A percentile compares a stretch with the other conserved stretches of the same genome.
phyloP scores from a whole-genome alignment of 2,113 vertebrate genomes.

The Phyllostomus discolor region DNA sequence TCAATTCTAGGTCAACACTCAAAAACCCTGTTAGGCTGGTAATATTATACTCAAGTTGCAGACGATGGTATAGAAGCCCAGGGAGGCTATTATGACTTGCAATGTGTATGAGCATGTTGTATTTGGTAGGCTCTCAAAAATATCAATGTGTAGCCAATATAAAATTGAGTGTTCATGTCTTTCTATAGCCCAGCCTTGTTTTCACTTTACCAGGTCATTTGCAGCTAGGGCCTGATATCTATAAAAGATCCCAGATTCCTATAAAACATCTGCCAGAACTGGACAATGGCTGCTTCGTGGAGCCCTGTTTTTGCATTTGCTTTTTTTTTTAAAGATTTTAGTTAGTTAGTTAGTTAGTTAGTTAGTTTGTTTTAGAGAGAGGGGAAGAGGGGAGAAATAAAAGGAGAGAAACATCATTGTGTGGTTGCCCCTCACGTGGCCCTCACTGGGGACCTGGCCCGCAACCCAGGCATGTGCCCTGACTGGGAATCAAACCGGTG shows the following conservation, averaged over 20 bases:
- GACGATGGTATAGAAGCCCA: background rate
- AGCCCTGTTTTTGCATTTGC: background rate
- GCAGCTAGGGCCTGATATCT: background rate
- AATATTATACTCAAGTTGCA: slow-evolving; percentile 27
- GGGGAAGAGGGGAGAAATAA: too few relatives aligned
- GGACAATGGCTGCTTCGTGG: background rate
- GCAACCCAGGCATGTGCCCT: too few relatives aligned
- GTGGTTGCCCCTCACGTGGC: too few relatives aligned
- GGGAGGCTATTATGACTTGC: background rate
- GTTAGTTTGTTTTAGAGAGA: too few relatives aligned
- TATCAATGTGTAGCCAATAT: background rate
- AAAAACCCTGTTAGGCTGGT: background rate
- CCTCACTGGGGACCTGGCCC: too few relatives aligned
- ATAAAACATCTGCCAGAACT: background rate
- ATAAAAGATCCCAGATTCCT: background rate
- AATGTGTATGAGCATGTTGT: background rate
- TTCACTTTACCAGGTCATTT: slow-evolving; percentile 9
- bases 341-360: too few relatives aligned
- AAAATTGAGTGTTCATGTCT: background rate
- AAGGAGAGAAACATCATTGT: too few relatives aligned
- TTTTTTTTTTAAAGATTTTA: too few relatives aligned
- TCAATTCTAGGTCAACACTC: slow-evolving; percentile 32
- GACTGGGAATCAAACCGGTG: too few relatives aligned
- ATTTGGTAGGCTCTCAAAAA: slow-evolving; percentile 32
- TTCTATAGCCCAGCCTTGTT: background rate